phyloP scores from a whole-genome alignment of 1,140 invertebrate species.

The Conus betulinus region DNA sequence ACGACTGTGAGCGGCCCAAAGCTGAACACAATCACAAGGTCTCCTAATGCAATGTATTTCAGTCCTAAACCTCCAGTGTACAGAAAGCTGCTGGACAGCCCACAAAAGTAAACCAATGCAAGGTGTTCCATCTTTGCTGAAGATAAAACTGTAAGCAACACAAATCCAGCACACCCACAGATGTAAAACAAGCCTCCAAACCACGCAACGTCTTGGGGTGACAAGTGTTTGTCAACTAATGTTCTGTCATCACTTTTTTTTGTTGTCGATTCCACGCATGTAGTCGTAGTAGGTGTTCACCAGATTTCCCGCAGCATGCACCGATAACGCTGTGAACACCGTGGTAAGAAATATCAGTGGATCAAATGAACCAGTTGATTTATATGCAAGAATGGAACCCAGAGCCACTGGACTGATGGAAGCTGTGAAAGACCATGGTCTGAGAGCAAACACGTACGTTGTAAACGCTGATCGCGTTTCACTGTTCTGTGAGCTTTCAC shows the following conservation, averaged over 20 bases:
- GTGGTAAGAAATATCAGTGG: constrained; percentile 87
- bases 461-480: constrained; percentile 2
- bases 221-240: constrained; percentile 91
- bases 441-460: constrained; percentile 80
- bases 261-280: constrained; percentile 93
- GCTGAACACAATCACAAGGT: constrained; percentile 91
- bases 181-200: constrained; percentile 91
- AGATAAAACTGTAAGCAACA: constrained; percentile 86
- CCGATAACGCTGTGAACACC: constrained; percentile 89
- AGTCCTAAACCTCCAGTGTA: constrained; percentile 91
- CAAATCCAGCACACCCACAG: constrained; percentile 91
- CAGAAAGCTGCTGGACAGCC: constrained; percentile 88
- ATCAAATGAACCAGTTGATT: constrained; percentile 84
- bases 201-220: constrained; percentile 89
- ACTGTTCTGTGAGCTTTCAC: neutral
- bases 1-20: constrained; percentile 97
- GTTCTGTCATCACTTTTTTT: constrained; percentile 90
- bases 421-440: constrained; percentile 94
- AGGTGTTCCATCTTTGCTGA: constrained; percentile 95
- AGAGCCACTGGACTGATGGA: constrained; percentile 92
- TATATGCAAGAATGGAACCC: constrained; percentile 90
- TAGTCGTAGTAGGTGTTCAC: constrained; percentile 98
- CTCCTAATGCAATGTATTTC: constrained; percentile 94
- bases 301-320: constrained; percentile 96
- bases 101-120: constrained; percentile 95